Evolutionary conservation across 2,113 vertebrate species (phyloP).

Genomic region (Phylloscopus trochiloides): DNA sequence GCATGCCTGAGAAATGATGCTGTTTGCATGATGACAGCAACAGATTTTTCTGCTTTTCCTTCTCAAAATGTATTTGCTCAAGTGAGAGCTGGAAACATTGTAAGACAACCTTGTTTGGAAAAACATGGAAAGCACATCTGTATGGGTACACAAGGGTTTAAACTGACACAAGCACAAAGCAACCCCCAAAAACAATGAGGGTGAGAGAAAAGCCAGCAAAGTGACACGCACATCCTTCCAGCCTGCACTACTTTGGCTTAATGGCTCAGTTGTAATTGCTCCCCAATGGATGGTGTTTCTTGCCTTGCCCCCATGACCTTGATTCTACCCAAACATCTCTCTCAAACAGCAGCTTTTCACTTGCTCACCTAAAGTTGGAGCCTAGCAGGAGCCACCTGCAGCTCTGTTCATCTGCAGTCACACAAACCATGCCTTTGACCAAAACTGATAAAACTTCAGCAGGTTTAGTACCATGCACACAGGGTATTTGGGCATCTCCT

Average conservation of each 20-base stretch:
- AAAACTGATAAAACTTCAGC: background rate
- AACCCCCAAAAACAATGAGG: accelerated
- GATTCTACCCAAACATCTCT: background rate
- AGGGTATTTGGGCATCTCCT: background rate
- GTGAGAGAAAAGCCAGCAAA: background rate
- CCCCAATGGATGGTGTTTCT: background rate
- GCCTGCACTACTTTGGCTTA: background rate
- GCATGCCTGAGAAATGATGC: background rate
- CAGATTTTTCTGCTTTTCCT: background rate
- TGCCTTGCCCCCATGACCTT: background rate
- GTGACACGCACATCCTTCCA: background rate
- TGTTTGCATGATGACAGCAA: background rate
- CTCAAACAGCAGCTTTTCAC: background rate
- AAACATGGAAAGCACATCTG: background rate
- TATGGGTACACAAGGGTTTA: background rate
- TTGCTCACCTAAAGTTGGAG: background rate
- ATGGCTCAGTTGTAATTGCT: background rate
- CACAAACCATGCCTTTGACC: background rate
- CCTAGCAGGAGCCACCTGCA: background rate
- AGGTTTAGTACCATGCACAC: background rate
- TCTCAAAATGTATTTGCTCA: background rate
- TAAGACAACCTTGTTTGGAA: background rate
- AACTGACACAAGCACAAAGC: background rate
- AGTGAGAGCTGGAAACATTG: background rate
- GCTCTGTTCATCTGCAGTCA: background rate